Base-by-base conservation (phyloP, 35 echinoderm and acorn worm species). In the Anneissia japonica region DNA sequence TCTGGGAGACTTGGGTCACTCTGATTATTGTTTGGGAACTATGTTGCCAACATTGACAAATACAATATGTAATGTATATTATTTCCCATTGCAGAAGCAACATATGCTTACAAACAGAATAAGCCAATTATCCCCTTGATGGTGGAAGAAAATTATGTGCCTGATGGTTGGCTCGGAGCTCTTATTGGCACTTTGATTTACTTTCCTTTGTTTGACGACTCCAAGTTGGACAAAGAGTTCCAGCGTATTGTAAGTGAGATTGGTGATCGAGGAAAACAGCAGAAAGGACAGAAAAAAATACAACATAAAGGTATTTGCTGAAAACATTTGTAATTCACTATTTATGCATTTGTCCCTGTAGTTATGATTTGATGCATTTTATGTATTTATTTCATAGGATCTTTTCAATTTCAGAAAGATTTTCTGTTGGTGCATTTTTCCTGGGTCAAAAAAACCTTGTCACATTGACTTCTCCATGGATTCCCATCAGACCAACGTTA, bases 31-130 rank as follows among this genome's bases (percentile, higher is more conserved):
- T n/a, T n/a, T n/a, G n/a, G n/a, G n/a, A n/a, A n/a, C n/a, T n/a
- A n/a, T n/a, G n/a, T n/a, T n/a, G n/a, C n/a, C n/a, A n/a, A n/a
- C n/a, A n/a, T n/a, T n/a, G n/a, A n/a, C n/a, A n/a, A n/a, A n/a
- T n/a, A n/a, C n/a, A n/a, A 78, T 23, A 78, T 13, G 14, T 78
- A 31, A 78, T 16, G 13, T 19, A 12, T 39, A 11, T 82, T 14
- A 31, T 72, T 81, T 78, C 19, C 34, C 38, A 74, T 13, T 40
- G 31, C 76, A 98, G 95, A 98, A 55, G 95, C 95, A 14, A 93
- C 88, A 23, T 98, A 98, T 84, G 95, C 95, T 37, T 98, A 93
- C 87, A 93, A 98, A 72, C 84, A 86, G 74, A 98, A 93, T 41
- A 93, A 91, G 35, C 81, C 81, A 13, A 93, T 98, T 29, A 77